Evolutionary conservation across 2,797 vertebrate genomes (phyloP).

Genomic region (Arremon aurantiirostris): DNA sequence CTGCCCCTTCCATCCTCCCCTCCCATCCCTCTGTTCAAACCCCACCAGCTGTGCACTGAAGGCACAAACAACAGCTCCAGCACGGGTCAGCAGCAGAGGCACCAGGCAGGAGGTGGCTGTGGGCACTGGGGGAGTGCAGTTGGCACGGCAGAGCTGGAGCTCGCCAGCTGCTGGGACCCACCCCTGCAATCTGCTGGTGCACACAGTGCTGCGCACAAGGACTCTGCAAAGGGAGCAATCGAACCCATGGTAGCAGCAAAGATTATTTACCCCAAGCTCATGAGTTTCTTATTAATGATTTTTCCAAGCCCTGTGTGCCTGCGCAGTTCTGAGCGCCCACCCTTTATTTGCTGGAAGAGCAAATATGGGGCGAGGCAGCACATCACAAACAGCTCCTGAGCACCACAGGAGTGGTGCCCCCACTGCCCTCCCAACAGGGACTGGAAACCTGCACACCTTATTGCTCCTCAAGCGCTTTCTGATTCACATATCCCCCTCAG

Average conservation of each 20-base stretch:
- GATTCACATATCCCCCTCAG: not conserved
- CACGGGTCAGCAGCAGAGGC: not conserved
- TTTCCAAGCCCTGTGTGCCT: not conserved
- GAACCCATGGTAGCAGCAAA: not conserved
- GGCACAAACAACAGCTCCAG: not conserved
- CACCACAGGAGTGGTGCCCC: not conserved
- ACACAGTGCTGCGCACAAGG: not conserved
- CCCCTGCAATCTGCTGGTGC: constrained; percentile 61
- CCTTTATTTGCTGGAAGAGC: no score
- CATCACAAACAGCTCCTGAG: not conserved
- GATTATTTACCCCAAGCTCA: constrained; percentile 34
- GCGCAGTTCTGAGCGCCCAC: not conserved
- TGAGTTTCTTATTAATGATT: constrained; percentile 16
- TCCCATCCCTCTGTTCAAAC: constrained; percentile 48
- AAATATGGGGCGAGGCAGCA: fast-evolving
- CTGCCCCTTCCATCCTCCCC: constrained; percentile 37
- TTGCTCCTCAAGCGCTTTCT: not conserved
- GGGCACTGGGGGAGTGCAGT: not conserved
- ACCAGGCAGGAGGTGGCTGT: not conserved
- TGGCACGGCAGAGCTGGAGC: constrained; percentile 14
- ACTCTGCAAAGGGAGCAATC: not conserved
- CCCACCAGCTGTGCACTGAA: not conserved
- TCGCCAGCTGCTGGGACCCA: constrained; percentile 52
- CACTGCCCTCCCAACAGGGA: not conserved
- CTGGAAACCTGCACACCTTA: not conserved